Percentiles rank a stretch among this genome's conserved stretches.
Conservation (phyloP, 2,797 vertebrate species). For the Podargus strigoides region DNA sequence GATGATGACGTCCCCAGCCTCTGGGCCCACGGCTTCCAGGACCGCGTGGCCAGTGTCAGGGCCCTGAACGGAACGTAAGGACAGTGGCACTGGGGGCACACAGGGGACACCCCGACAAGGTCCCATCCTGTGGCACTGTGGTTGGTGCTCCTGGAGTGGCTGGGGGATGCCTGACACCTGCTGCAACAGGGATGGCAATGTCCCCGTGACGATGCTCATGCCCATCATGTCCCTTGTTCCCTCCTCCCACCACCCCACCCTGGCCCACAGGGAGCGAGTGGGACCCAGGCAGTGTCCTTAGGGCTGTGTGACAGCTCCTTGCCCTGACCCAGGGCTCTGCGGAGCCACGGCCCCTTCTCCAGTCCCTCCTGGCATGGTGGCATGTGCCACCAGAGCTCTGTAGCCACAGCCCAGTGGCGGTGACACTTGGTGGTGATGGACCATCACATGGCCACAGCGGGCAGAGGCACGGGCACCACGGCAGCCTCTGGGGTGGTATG, state of each 20-base stretch:
- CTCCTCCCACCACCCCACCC: not conserved
- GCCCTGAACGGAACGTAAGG: slow-evolving; percentile 89
- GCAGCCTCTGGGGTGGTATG: accelerated
- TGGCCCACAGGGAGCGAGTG: accelerated
- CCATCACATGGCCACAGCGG: too few relatives aligned
- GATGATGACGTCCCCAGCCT: slow-evolving; percentile 90
- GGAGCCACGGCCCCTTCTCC: not conserved
- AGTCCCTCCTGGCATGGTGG: accelerated
- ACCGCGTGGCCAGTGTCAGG: slow-evolving; percentile 86
- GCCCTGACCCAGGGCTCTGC: not conserved
- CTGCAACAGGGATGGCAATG: not conserved
- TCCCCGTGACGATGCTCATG: accelerated
- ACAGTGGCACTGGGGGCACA: accelerated
- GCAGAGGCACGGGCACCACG: not conserved
- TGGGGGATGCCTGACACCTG: not conserved
- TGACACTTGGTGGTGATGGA: not conserved
- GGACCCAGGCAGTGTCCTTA: accelerated
- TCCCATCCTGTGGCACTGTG: accelerated
- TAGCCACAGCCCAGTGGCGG: accelerated
- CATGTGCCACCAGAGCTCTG: accelerated
- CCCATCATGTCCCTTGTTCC: accelerated
- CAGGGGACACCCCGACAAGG: accelerated
- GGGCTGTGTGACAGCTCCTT: not conserved
- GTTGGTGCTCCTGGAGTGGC: not conserved
- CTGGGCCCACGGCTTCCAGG: slow-evolving; percentile 90